These are phyloP conservation scores for Gephyroberyx darwinii DNA, from an alignment of 2,797 vertebrate species.

Conservation along the genomic window DNA sequence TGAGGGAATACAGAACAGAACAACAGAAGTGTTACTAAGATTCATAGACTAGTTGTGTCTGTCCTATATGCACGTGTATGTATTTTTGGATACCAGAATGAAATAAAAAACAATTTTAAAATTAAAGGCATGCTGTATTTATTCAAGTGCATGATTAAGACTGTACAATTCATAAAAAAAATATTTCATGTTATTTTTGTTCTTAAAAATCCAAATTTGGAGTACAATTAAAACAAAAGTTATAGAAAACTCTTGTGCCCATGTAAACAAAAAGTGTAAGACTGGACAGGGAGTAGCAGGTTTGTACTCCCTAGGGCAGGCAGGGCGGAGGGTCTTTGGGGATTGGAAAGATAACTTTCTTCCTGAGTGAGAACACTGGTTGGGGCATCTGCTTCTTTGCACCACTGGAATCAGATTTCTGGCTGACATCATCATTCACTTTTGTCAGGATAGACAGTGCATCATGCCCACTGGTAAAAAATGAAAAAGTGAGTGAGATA, in stretches of 20 bases:
- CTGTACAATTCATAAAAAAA: not conserved
- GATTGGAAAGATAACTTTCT: constrained; percentile 83
- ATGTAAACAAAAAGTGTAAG: not conserved
- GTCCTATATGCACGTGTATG: not conserved
- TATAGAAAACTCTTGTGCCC: no score
- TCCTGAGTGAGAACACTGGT: constrained; percentile 84
- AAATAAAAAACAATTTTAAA: no score
- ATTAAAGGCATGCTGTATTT: not conserved
- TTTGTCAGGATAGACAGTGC: constrained; percentile 88
- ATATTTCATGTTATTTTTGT: not conserved
- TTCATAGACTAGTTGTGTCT: no score
- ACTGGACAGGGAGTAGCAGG: no score
- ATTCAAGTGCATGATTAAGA: not conserved
- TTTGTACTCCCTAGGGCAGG: not conserved
- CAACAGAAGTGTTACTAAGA: no score
- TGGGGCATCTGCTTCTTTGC: constrained; percentile 88
- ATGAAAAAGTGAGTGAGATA: constrained; percentile 5
- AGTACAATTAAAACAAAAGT: no score
- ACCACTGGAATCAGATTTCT: not conserved
- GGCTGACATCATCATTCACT: constrained; percentile 88
- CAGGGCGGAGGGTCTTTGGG: constrained; percentile 58
- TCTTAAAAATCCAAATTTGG: no score
- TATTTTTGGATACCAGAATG: no score
- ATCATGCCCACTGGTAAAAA: constrained; percentile 78
- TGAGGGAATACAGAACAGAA: not conserved